phyloP scores from a whole-genome alignment of 2,888 invertebrate genomes.

The Lepidochrysops patricia region DNA sequence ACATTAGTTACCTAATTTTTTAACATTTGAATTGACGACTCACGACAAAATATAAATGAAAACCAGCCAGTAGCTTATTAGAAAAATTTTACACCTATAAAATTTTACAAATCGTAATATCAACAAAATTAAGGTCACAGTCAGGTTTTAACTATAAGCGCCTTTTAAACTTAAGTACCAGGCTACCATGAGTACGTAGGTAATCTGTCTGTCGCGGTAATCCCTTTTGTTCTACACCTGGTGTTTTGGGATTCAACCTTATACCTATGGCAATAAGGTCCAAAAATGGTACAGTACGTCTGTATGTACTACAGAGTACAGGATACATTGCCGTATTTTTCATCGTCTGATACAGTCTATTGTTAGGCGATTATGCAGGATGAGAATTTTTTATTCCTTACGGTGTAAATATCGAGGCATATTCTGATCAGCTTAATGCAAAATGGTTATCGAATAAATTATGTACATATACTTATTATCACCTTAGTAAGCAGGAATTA shows the following conservation, averaged over 20 bases:
- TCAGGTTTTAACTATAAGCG: neutral
- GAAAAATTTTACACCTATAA: no score
- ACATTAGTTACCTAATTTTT: no score
- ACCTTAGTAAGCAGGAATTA: no score
- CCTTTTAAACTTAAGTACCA: neutral
- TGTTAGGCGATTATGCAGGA: slow-evolving; percentile 18
- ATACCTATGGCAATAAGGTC: neutral
- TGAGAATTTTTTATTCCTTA: neutral
- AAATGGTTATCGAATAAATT: no score
- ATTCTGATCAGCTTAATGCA: neutral
- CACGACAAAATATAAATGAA: no score
- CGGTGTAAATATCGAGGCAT: neutral
- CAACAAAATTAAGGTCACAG: no score
- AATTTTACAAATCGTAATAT: no score
- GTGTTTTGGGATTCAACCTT: neutral
- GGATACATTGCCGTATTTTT: slow-evolving; percentile 18
- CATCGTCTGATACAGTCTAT: slow-evolving; percentile 22
- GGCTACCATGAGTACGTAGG: neutral
- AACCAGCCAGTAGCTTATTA: no score
- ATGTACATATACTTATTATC: no score
- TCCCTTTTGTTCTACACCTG: neutral
- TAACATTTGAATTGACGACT: no score
- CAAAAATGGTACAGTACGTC: neutral
- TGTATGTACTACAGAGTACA: neutral
- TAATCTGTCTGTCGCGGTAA: slow-evolving; percentile 3